phyloP scores from a whole-genome alignment of 2,888 invertebrate genomes.

The Operophtera brumata region DNA sequence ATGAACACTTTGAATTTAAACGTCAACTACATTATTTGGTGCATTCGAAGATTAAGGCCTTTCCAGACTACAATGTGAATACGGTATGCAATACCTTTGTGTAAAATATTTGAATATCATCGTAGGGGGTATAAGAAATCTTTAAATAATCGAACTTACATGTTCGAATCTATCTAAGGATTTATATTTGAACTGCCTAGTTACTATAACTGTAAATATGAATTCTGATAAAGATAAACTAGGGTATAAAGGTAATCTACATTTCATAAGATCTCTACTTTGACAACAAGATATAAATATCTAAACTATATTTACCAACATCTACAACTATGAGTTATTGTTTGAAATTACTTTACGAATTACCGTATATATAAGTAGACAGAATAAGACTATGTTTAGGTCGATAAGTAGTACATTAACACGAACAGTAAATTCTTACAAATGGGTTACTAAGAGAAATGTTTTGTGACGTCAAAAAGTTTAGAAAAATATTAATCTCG shows the following conservation, averaged over 20 bases:
- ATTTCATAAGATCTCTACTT: slow-evolving; percentile 63
- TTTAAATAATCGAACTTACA: slow-evolving; percentile 22
- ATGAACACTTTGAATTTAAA: slow-evolving; percentile 75
- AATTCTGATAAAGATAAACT: slow-evolving; percentile 34
- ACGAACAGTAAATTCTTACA: slow-evolving; percentile 66
- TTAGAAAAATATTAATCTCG: slow-evolving; percentile 78
- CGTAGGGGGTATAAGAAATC: slow-evolving; percentile 21
- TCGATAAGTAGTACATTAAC: slow-evolving; percentile 37
- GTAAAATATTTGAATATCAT: slow-evolving; percentile 22
- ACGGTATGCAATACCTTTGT: slow-evolving; percentile 15
- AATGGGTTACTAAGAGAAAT: slow-evolving; percentile 62
- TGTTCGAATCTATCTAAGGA: slow-evolving; percentile 18
- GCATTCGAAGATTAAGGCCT: slow-evolving; percentile 44
- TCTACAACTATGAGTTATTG: slow-evolving; percentile 53
- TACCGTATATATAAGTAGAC: slow-evolving; percentile 23
- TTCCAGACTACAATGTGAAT: slow-evolving; percentile 24
- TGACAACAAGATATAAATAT: slow-evolving; percentile 53
- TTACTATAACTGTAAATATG: slow-evolving; percentile 18
- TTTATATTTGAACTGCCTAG: slow-evolving; percentile 4
- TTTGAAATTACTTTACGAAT: slow-evolving; percentile 25
- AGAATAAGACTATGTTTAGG: slow-evolving; percentile 21
- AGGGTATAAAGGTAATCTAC: slow-evolving; percentile 32
- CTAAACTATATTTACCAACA: slow-evolving; percentile 63
- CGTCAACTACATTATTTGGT: slow-evolving; percentile 68
- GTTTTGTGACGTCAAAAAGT: slow-evolving; percentile 73